These are phyloP conservation scores for Channa maculata DNA, from an alignment of 2,113 vertebrate species.

Conservation along the genomic window DNA sequence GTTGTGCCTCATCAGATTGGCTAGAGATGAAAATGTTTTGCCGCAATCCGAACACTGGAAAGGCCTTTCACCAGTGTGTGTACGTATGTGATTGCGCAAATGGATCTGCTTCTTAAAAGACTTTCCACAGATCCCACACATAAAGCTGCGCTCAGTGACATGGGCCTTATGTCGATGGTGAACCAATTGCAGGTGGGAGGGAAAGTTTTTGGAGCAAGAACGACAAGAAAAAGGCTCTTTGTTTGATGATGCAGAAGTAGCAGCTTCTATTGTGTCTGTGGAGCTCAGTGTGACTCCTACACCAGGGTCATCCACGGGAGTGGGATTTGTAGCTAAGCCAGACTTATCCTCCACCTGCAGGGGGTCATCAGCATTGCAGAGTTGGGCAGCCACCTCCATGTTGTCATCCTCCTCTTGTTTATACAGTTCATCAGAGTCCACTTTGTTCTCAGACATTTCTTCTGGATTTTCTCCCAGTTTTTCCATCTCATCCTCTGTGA, in stretches of 20 bases:
- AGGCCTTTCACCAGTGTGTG: constrained; percentile 90
- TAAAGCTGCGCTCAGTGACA: constrained; percentile 83
- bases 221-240: constrained; percentile 81
- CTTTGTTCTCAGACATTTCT: constrained; percentile 13
- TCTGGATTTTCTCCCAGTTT: constrained; percentile 39
- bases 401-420: constrained; percentile 18
- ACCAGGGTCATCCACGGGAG: not conserved
- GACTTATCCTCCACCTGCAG: constrained; percentile 23
- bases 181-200: constrained; percentile 83
- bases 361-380: not conserved
- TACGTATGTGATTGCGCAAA: constrained; percentile 89
- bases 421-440: constrained; percentile 19
- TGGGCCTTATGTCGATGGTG: constrained; percentile 86
- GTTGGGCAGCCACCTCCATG: constrained; percentile 3
- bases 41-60: constrained; percentile 91
- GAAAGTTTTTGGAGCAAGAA: constrained; percentile 84
- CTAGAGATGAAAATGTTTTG: constrained; percentile 89
- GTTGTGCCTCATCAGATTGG: constrained; percentile 89
- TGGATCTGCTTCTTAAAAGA: constrained; percentile 91
- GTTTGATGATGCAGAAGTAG: constrained; percentile 35
- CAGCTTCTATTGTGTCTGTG: constrained; percentile 37
- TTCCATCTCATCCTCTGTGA: constrained; percentile 64
- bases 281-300: not conserved
- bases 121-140: constrained; percentile 88
- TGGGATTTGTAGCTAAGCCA: not conserved